Percentiles rank a stretch among this genome's conserved stretches.
These are phyloP conservation scores for Charaxes varanes DNA, from an alignment of 1,140 invertebrate genomes.

Conservation along the genomic window DNA sequence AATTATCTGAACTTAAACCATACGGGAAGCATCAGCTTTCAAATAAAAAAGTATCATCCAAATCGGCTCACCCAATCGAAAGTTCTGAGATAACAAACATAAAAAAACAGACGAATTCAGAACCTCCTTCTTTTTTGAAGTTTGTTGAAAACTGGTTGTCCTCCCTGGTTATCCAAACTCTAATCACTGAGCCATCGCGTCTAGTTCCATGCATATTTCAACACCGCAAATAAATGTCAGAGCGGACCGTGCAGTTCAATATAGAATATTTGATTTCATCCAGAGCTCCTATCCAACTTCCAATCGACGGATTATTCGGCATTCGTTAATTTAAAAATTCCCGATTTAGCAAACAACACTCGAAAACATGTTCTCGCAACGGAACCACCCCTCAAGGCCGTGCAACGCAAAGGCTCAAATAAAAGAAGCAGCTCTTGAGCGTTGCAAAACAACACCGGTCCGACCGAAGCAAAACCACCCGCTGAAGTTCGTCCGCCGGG, in stretches of 20 bases:
- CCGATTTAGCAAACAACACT: constrained; percentile 65
- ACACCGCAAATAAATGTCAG: constrained; percentile 1
- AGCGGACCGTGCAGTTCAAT: constrained; percentile 8
- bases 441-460: constrained; percentile 68
- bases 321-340: constrained; percentile 71
- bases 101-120: too few species aligned
- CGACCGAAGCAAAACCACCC: constrained; percentile 68
- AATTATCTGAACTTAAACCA: too few species aligned
- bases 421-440: constrained; percentile 70
- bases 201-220: too few species aligned
- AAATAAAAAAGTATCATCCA: too few species aligned
- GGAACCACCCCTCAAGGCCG: constrained; percentile 62
- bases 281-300: constrained; percentile 35
- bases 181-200: too few species aligned
- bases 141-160: too few species aligned
- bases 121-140: too few species aligned
- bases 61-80: too few species aligned
- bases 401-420: constrained; percentile 66
- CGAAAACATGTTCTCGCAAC: constrained; percentile 64
- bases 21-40: too few species aligned
- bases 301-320: constrained; percentile 58
- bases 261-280: constrained; percentile 11
- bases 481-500: constrained; percentile 59
- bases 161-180: too few species aligned
- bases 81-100: too few species aligned